Base-by-base conservation (phyloP, 1,140 invertebrate species). In the Lepidurus packardi region DNA sequence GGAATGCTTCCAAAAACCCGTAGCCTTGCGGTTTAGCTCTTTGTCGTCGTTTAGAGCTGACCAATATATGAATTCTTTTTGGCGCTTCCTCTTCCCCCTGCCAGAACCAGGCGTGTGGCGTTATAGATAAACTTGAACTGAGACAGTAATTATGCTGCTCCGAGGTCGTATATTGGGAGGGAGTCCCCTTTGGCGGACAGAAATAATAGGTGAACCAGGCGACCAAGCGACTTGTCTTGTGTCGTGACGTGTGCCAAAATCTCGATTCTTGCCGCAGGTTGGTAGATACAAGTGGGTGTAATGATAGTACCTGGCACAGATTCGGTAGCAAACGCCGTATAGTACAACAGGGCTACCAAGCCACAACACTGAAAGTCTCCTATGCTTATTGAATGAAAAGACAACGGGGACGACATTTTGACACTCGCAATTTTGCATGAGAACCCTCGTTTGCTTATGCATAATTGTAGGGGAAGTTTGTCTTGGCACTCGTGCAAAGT, bases 221-320 rank as follows among this genome's bases (percentile, higher is more conserved):
- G 53, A 65, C 53, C 16, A 16, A 65, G 53, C 53, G 21, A 21
- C 53, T 65, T 65, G 53, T 65, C 53, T 65, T 65, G 53, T 65
- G 53, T 65, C 53, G 53, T 65, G 53, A 65, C 53, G 53, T 65
- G 53, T 65, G 53, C 53, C 53, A 65, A 65, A 65, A 65, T 65
- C 53, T 65, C 53, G 53, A 65, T 16, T 16, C 53, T 21, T 16
- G 53, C 53, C 21, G 53, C 53, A 65, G 21, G 53, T 0, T 9
- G 3, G n/a, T n/a, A 65, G 16, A 65, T 65, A n/a, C 53, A 65
- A 21, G 21, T 65, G 8, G 1, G 1, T 1, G 34, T 34, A 34
- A 34, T 34, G 2, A 34, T 4, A 34, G 34, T 34, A 34, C 34
- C 34, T 34, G 4, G 34, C 34, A 34, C 34, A 34, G 34, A 2